Evolutionary conservation across 1,140 invertebrate species (phyloP), one percentile per base, ranked within the genome.

Genomic region (Aphelinus certus): DNA sequence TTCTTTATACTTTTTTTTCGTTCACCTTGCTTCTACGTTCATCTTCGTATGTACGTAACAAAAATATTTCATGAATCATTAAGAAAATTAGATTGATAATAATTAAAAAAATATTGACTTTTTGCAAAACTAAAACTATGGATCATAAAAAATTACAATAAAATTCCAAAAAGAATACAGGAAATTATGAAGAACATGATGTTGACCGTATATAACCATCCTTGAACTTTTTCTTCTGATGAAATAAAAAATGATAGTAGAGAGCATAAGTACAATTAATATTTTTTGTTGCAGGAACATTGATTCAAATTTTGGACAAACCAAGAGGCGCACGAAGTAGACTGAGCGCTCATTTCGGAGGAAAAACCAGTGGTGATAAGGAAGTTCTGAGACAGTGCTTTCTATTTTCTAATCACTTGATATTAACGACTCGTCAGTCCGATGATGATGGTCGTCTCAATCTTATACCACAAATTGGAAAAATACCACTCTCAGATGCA

Each of bases 351-450:
- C 91, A 89, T 45, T 92, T 92, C 71, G 93, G 92, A 83, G 91
- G 91, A 5, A 86, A 86, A 80, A 55, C 71, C 47, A 58, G 76
- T 1, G 73, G 75, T 45, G 91, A 94, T 83, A 94, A 94, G 77
- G 94, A 95, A 75, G 88, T 90, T 1, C 86, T 95, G 3, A 89
- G 95, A 1, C 95, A 96, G 82, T 95, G 95, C 60, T 96, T 95
- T 83, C 90, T 97, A 4, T 97, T 97, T 87, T 95, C 95, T 67
- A 96, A 96, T 90, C 94, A 96, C 85, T 89, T 96, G 76, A 91
- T 96, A 72, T 86, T 97, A 10, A 94, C 95, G 1, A 96, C 93
- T 42, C 89, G 92, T 84, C 91, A 86, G 80, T 83, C 80, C 3
- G 81, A 82, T 56, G 81, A 83, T 6, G 95, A 93, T 76, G 96